phyloP scores from a whole-genome alignment of 1,140 invertebrate genomes.

The Drosophila mojavensis region DNA sequence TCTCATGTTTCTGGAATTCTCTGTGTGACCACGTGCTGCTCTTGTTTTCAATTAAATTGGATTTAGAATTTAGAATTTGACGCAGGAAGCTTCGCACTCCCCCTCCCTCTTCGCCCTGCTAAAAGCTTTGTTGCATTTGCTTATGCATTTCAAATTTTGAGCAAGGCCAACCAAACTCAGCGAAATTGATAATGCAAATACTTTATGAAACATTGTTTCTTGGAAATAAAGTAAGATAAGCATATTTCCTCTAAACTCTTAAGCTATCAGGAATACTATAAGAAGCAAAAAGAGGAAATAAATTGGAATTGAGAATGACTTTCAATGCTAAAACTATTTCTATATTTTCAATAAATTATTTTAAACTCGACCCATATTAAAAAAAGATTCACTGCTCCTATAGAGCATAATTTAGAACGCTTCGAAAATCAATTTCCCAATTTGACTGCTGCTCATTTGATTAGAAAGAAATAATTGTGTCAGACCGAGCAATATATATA shows the following conservation, averaged over 20 bases:
- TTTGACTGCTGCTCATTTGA: too few relatives aligned
- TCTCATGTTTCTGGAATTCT: conserved; percentile 17
- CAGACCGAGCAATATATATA: not conserved
- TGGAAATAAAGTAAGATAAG: not conserved
- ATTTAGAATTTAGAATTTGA: conserved; percentile 34
- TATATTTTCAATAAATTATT: too few relatives aligned
- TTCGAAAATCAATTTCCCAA: too few relatives aligned
- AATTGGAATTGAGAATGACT: too few relatives aligned
- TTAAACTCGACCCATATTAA: too few relatives aligned
- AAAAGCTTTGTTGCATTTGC: conserved; percentile 10
- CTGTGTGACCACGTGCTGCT: conserved; percentile 40
- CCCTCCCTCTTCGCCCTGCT: not conserved
- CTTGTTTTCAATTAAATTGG: conserved; percentile 63
- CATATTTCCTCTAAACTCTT: too few relatives aligned
- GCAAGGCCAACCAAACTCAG: not conserved
- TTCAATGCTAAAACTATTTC: too few relatives aligned
- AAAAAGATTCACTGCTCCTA: too few relatives aligned
- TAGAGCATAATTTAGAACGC: too few relatives aligned
- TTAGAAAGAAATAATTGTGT: not conserved
- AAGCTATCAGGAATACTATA: too few relatives aligned
- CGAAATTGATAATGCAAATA: too few relatives aligned
- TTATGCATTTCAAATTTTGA: conserved; percentile 3
- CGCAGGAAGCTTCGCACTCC: not conserved
- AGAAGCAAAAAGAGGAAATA: too few relatives aligned
- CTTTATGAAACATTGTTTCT: not conserved